phyloP scores from a whole-genome alignment of 2,113 vertebrate genomes.

The Platysternon megacephalum region DNA sequence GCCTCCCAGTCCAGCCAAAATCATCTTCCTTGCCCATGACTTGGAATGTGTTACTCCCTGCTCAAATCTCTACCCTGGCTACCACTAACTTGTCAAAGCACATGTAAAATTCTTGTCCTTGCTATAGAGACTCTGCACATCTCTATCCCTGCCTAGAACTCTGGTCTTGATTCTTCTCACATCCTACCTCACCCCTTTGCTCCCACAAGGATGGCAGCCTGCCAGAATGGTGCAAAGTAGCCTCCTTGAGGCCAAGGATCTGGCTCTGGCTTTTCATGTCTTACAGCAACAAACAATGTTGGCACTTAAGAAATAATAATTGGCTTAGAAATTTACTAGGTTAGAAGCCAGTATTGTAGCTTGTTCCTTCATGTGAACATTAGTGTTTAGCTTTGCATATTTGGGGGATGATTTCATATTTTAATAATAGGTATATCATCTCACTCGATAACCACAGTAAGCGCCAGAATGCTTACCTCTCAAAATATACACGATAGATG shows the following conservation, averaged over 20 bases:
- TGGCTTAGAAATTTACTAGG: neutral
- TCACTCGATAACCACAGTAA: neutral
- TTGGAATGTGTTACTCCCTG: neutral
- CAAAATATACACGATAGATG: rapidly evolving
- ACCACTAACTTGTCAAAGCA: neutral
- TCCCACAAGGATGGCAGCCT: neutral
- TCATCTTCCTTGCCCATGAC: neutral
- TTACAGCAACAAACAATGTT: neutral
- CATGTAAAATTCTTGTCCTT: neutral
- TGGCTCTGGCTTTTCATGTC: neutral
- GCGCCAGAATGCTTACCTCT: neutral
- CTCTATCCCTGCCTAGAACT: neutral
- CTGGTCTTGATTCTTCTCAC: neutral
- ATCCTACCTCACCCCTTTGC: neutral
- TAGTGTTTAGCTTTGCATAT: neutral
- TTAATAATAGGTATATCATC: neutral
- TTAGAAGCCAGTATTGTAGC: neutral
- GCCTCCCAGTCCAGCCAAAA: neutral
- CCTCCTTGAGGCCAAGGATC: neutral
- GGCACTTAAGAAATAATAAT: neutral
- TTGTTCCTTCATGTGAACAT: neutral
- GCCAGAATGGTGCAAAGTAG: neutral
- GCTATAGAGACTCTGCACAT: neutral
- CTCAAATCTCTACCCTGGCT: neutral
- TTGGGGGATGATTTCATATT: neutral